These are phyloP conservation scores for Netelia fuscicornis DNA, from an alignment of 2,888 invertebrate genomes.

Conservation along the genomic window DNA sequence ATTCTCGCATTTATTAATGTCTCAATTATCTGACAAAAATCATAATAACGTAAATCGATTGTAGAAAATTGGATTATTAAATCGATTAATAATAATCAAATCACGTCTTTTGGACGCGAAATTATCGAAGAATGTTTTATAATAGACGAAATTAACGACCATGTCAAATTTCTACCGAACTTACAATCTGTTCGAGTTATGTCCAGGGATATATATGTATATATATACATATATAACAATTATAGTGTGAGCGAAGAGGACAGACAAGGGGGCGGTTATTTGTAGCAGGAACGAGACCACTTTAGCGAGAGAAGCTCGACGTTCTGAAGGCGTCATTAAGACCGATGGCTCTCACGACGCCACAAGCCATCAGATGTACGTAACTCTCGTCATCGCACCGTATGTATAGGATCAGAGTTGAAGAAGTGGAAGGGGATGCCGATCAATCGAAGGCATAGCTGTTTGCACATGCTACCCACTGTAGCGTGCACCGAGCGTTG, in stretches of 20 bases:
- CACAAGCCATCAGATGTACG: slow-evolving; percentile 40
- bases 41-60: no score
- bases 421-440: slow-evolving; percentile 1
- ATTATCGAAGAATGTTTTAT: background rate
- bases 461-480: slow-evolving; percentile 56
- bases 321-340: slow-evolving; percentile 60
- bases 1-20: no score
- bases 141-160: background rate
- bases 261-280: background rate
- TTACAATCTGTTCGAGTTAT: background rate
- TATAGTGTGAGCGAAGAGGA: background rate
- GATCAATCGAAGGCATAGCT: slow-evolving; percentile 59
- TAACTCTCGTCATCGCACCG: slow-evolving; percentile 62
- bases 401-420: background rate
- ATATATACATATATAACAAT: background rate
- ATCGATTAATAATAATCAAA: no score
- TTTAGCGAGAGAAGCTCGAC: slow-evolving; percentile 31
- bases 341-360: slow-evolving; percentile 65
- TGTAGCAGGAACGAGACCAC: background rate
- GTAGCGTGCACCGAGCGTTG: slow-evolving; percentile 23
- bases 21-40: no score
- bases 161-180: background rate
- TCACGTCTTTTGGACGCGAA: background rate
- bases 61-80: no score
- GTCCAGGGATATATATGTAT: background rate